Evolutionary conservation across 2,113 vertebrate species (phyloP).

Genomic region (Chunga burmeisteri): DNA sequence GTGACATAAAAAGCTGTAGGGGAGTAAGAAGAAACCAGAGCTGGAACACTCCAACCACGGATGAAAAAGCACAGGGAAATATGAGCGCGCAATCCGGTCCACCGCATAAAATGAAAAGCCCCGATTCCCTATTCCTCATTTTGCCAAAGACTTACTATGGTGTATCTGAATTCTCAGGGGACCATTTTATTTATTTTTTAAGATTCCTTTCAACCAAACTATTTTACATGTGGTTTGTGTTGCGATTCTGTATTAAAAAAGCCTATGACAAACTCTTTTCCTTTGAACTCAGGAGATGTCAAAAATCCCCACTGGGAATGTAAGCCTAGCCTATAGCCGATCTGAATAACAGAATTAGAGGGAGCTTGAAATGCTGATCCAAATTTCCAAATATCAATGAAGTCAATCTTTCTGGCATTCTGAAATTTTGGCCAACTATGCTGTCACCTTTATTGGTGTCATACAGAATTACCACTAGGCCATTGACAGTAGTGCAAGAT

Average conservation of each 20-base stretch:
- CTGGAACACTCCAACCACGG: neutral
- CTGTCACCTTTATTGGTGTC: neutral
- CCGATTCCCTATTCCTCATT: neutral
- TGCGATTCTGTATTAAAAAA: neutral
- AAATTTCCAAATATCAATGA: neutral
- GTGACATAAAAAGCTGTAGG: neutral
- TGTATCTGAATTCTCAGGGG: neutral
- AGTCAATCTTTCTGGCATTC: neutral
- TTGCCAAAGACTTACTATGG: neutral
- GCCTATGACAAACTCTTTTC: neutral
- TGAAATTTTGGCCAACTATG: neutral
- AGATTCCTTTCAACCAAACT: neutral
- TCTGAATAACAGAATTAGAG: neutral
- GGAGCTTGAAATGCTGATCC: neutral
- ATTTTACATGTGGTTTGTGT: neutral
- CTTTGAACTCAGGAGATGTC: neutral
- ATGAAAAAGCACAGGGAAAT: neutral
- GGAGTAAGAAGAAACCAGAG: neutral
- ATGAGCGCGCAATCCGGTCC: neutral
- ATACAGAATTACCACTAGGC: neutral
- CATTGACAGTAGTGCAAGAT: neutral
- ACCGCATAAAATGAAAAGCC: neutral
- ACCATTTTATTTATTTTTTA: neutral
- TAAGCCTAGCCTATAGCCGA: neutral
- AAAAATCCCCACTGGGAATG: neutral